Conservation (phyloP, 1,140 invertebrate genomes). For the Nixonia krombeini region DNA sequence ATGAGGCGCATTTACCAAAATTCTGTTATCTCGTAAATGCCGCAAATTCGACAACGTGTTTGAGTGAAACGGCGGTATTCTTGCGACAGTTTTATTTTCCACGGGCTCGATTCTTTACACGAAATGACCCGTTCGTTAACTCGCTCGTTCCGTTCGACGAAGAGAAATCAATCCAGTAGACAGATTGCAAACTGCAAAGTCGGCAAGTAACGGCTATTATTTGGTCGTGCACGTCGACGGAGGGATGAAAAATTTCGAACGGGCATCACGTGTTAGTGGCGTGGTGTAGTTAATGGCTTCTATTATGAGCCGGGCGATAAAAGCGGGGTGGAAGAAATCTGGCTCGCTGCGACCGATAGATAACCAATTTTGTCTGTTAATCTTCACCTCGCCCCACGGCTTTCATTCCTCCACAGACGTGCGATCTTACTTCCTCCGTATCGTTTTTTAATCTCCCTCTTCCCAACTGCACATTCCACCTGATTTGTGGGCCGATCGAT, state of each 20-base stretch:
- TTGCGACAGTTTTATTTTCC: background rate
- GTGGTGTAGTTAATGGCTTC: conserved; percentile 57
- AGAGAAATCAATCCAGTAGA: conserved; percentile 43
- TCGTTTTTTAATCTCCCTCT: conserved; percentile 16
- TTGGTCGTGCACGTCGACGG: conserved; percentile 45
- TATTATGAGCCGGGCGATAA: conserved; percentile 54
- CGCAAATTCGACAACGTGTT: no score
- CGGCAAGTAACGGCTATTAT: conserved; percentile 50
- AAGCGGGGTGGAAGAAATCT: conserved; percentile 42
- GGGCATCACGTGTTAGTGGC: conserved; percentile 56
- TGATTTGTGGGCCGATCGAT: conserved; percentile 42
- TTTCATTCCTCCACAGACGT: conserved; percentile 6
- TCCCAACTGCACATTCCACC: conserved; percentile 13
- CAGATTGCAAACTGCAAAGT: conserved; percentile 48
- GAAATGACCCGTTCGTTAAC: conserved; percentile 12
- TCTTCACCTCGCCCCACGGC: conserved; percentile 36
- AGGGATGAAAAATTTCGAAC: conserved; percentile 57
- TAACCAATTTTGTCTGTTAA: conserved; percentile 61
- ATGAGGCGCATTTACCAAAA: no score
- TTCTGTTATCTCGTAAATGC: no score
- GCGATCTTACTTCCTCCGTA: conserved; percentile 27
- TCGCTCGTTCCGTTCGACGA: conserved; percentile 11
- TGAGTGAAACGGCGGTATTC: no score
- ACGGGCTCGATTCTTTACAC: conserved; percentile 5
- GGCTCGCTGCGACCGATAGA: conserved; percentile 52